Base-by-base conservation (phyloP, 2,797 vertebrate genomes). In the Oophaga sylvatica region DNA sequence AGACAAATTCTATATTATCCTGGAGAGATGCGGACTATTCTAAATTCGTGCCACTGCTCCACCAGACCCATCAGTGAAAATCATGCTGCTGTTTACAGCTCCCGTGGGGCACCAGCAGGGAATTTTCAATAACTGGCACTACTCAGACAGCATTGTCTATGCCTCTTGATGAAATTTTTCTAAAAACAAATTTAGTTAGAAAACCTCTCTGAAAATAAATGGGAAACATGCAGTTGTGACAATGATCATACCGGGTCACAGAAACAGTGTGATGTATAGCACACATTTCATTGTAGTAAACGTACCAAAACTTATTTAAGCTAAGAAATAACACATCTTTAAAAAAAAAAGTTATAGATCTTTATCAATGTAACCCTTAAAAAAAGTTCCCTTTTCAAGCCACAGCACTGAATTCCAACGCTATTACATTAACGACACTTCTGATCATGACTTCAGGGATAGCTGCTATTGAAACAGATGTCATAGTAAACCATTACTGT, bases 391-490 rank as follows among this genome's bases (percentile, higher is more conserved):
- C 15, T 53, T 26, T 45, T 48, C 0, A 63, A 19, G 31, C 10
- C 22, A 56, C 20, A 62, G 59, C 29, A 41, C 29, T 29, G 20
- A 35, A 41, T 22, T 12, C 8, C 35, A 65, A 80, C 41, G 10
- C 12, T 63, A 22, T 73, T 16, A 71, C 20, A 31, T n/a, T 31
- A 59, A 71, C 71, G 22, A 57, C 48, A 11, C 67, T 67, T 71
- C 57, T 83, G 68, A 35, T 83, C n/a, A 83, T 6, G 62, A 67
- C 59, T 19, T 68, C 35, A 35, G 31, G 26, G 81, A 73, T 48
- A 57, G 67, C 8, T n/a, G 13, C 16, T 57, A 59, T 31, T 83
- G 56, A 73, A 83, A 31, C 81, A 71, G 81, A 73, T 57, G 53
- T 60, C 29, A 26, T 45, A 60, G 22, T 62, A 84, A 83, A 59